These are phyloP conservation scores for Agriopis marginaria DNA, from an alignment of 2,888 invertebrate genomes.

Conservation along the genomic window DNA sequence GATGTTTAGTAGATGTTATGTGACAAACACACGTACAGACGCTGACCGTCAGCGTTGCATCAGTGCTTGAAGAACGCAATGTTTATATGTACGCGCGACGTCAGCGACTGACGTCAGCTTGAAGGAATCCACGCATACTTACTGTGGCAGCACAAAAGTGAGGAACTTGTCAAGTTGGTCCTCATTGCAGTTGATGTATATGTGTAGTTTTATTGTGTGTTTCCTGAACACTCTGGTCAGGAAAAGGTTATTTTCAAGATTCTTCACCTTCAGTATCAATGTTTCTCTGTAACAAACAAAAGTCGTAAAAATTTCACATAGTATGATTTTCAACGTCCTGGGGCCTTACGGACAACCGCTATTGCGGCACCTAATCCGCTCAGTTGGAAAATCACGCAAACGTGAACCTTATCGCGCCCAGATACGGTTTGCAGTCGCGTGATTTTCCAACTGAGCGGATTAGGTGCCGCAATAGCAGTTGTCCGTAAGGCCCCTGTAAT, in stretches of 20 bases:
- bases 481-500: too few relatives aligned
- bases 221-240: slow-evolving; percentile 70
- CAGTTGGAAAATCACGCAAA: too few relatives aligned
- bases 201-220: slow-evolving; percentile 61
- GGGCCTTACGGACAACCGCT: too few relatives aligned
- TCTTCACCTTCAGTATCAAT: slow-evolving; percentile 62
- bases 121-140: slow-evolving; percentile 44
- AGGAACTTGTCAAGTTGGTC: slow-evolving; percentile 68
- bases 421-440: too few relatives aligned
- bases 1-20: too few relatives aligned
- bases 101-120: not conserved
- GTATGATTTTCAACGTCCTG: not conserved
- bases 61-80: too few relatives aligned
- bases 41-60: too few relatives aligned
- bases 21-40: too few relatives aligned
- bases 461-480: too few relatives aligned
- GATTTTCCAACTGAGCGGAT: too few relatives aligned
- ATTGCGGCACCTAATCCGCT: too few relatives aligned
- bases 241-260: slow-evolving; percentile 67
- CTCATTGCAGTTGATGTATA: slow-evolving; percentile 65
- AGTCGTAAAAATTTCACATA: not conserved
- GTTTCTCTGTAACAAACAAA: slow-evolving; percentile 59
- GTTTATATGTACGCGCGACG: not conserved
- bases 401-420: too few relatives aligned
- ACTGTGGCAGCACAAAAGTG: slow-evolving; percentile 71